Percentiles rank a stretch among this genome's conserved stretches.
Evolutionary conservation across 2,888 invertebrate genomes (phyloP).

Genomic region (Allolobophora icterica): DNA sequence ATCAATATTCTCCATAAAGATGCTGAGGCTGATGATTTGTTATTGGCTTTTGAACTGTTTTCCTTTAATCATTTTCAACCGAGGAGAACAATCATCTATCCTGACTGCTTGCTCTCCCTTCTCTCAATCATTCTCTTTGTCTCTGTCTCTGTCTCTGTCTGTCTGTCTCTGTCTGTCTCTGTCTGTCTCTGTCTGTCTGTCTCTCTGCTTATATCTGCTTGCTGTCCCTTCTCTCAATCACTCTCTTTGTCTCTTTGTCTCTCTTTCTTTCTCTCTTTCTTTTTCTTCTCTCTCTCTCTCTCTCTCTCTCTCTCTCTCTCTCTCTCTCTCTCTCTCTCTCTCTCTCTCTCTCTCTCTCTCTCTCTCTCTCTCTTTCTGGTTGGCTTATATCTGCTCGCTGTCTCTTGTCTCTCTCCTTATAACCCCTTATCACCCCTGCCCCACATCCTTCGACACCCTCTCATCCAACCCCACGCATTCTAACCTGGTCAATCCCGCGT

Average conservation of each 20-base stretch:
- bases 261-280: not conserved
- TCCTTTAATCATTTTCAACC: conserved; percentile 24
- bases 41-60: conserved; percentile 28
- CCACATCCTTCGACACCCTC: not conserved
- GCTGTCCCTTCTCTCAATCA: no score
- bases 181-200: no score
- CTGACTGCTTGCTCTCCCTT: no score
- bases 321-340: not conserved
- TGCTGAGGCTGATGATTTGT: not conserved
- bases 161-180: not conserved
- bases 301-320: not conserved
- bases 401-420: no score
- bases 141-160: not conserved
- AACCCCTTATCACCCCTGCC: no score
- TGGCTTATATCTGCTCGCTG: no score
- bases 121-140: not conserved
- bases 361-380: no score
- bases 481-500: not conserved
- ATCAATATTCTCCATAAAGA: conserved; percentile 20
- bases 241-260: no score
- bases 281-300: no score
- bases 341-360: not conserved
- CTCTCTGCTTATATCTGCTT: no score
- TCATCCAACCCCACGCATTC: not conserved
- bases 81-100: not conserved